Conservation (phyloP, 2,888 invertebrate genomes). For the Gari tellinella region DNA sequence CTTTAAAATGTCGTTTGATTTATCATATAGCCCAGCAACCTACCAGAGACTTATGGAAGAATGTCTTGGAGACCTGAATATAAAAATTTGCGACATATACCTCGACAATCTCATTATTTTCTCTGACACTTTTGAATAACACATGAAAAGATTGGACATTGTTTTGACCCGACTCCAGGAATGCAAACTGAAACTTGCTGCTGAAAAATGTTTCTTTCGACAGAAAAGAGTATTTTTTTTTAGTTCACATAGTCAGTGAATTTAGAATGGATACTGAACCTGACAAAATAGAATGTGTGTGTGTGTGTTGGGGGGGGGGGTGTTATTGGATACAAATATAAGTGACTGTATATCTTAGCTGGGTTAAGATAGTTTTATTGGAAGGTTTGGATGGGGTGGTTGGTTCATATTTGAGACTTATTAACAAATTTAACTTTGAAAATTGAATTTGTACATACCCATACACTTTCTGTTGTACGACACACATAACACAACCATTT, state of each 20-base stretch:
- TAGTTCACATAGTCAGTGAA: conserved; percentile 15
- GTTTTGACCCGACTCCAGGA: not conserved
- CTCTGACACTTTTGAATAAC: conserved; percentile 9
- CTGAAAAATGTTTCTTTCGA: conserved; percentile 20
- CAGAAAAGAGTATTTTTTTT: conserved; percentile 12
- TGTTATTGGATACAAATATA: too few relatives aligned
- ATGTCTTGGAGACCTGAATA: conserved; percentile 17
- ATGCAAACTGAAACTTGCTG: not conserved
- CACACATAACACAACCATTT: conserved; percentile 82
- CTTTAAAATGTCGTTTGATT: conserved; percentile 10
- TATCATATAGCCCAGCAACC: conserved; percentile 13
- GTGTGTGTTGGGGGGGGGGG: too few relatives aligned
- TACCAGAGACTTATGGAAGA: conserved; percentile 26
- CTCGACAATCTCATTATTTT: conserved; percentile 28
- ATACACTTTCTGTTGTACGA: conserved; percentile 82
- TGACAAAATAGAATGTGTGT: too few relatives aligned
- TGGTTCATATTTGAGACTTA: too few relatives aligned
- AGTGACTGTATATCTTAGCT: too few relatives aligned
- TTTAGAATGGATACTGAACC: too few relatives aligned
- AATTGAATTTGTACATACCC: too few relatives aligned
- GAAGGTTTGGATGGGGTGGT: too few relatives aligned
- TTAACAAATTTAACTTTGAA: too few relatives aligned
- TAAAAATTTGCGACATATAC: conserved; percentile 24
- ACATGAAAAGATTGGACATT: conserved; percentile 8
- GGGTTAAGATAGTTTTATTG: too few relatives aligned